A percentile compares a stretch with the other conserved stretches of the same genome.
phyloP scores from a whole-genome alignment of 1,140 invertebrate species.

The Oscheius sp. region DNA sequence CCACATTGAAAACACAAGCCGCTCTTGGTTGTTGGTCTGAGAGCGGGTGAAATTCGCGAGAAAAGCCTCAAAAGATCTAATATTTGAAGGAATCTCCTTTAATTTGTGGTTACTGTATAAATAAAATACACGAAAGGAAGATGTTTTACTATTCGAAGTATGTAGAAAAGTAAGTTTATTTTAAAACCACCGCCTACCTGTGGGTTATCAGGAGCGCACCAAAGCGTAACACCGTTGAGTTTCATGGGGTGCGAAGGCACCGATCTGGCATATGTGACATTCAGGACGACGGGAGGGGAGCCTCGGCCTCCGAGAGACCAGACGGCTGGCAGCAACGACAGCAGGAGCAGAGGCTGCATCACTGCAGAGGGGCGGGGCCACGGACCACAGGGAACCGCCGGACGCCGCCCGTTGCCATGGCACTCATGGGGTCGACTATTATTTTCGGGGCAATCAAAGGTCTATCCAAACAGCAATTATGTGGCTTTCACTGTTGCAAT shows the following conservation, averaged over 20 bases:
- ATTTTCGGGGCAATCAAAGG: no score
- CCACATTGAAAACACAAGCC: no score
- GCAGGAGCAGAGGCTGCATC: not conserved
- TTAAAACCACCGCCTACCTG: no score
- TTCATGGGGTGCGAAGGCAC: not conserved
- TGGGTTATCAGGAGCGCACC: slow-evolving; percentile 21
- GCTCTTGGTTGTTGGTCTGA: not conserved
- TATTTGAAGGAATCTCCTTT: not conserved
- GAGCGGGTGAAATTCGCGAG: not conserved
- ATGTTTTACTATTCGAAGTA: no score
- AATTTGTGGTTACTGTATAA: not conserved
- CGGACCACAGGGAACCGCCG: no score
- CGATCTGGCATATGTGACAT: not conserved
- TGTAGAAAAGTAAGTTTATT: no score
- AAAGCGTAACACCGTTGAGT: slow-evolving; percentile 1
- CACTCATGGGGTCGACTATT: no score
- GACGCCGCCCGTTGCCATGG: no score
- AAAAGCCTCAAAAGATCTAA: not conserved
- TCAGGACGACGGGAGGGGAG: not conserved
- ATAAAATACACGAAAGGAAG: not conserved
- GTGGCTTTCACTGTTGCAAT: no score
- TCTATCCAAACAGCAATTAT: no score
- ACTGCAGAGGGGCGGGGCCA: not conserved
- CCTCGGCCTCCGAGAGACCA: not conserved
- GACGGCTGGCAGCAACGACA: not conserved